These are phyloP conservation scores for Periplaneta americana DNA, from an alignment of 1,140 invertebrate genomes.

Conservation along the genomic window DNA sequence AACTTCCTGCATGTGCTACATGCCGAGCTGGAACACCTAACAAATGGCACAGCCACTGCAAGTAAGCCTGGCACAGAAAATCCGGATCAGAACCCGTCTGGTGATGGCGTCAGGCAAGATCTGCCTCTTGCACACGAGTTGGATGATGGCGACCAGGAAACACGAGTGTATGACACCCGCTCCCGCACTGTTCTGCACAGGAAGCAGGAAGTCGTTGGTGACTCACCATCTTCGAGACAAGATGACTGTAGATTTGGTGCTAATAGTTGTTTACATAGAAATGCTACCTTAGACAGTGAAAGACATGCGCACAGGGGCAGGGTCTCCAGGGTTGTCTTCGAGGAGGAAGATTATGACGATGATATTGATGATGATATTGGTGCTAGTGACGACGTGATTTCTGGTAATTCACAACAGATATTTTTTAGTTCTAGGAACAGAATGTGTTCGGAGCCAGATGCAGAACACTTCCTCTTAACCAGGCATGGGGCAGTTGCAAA, in stretches of 20 bases:
- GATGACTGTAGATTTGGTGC: background rate
- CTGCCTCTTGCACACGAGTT: background rate
- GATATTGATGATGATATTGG: slow-evolving; percentile 2
- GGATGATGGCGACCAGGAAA: background rate
- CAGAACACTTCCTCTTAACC: background rate
- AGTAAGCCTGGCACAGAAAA: background rate
- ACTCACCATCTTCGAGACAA: background rate
- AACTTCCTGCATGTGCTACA: slow-evolving; percentile 61
- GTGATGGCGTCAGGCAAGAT: background rate
- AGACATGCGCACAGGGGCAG: background rate
- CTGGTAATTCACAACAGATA: background rate
- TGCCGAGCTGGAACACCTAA: slow-evolving; percentile 40
- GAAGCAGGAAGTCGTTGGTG: background rate
- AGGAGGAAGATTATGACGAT: slow-evolving; percentile 6
- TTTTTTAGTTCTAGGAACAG: background rate
- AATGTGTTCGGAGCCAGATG: background rate
- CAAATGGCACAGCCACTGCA: background rate
- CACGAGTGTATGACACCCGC: background rate
- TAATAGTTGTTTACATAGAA: background rate
- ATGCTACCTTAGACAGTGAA: slow-evolving; percentile 1
- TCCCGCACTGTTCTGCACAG: background rate
- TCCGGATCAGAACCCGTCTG: background rate
- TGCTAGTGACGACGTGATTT: background rate
- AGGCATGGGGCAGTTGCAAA: background rate
- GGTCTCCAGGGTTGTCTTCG: background rate